Evolutionary conservation across 2,888 invertebrate species (phyloP), one percentile per base, ranked within the genome.

Genomic region (Conistra vaccinii): DNA sequence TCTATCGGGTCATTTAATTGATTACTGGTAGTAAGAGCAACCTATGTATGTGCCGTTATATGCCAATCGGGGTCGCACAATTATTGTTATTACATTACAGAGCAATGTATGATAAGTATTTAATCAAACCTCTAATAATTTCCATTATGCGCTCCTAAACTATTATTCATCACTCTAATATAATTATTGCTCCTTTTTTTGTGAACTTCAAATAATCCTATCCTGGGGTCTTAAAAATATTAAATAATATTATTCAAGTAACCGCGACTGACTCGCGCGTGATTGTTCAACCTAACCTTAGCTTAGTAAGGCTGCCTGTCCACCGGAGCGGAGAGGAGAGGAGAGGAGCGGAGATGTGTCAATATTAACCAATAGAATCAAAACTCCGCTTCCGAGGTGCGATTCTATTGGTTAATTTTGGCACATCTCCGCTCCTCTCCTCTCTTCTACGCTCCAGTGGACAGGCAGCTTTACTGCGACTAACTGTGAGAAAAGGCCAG

Each of bases 1-100:
- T 45, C n/a, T 48, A 69, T 69, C 65, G 42, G 55, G n/a, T 57
- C 42, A 69, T 48, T 60, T 45, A 35, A 79, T 69, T 69, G 66
- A 84, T 84, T 72, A 68, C 76, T 60, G 14, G 5, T 29, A 10
- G 20, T n/a, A 35, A 35, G 23, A 48, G 12, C 53, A 26, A 51
- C 45, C 51, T n/a, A 58, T 32, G 2, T 78, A 58, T 26, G 12
- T 51, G 7, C 10, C 1, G 17, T 20, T 55, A 32, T 12, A 58
- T 23, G 7, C 5, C 23, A 63, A 67, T 73, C 66, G 67, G 14
- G 29, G 9, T 12, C 17, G 7, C 39, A 62, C n/a, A 67, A 39
- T 55, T 29, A 51, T 32, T 69, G 42, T 35, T 65, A 48, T 57
- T 53, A n/a, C 17, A 29, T 53, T 57, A 53, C 12, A 53, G 9